Percentiles rank a stretch among this genome's conserved stretches.
Evolutionary conservation across 2,797 vertebrate genomes (phyloP).

Genomic region (Liparis tanakae): DNA sequence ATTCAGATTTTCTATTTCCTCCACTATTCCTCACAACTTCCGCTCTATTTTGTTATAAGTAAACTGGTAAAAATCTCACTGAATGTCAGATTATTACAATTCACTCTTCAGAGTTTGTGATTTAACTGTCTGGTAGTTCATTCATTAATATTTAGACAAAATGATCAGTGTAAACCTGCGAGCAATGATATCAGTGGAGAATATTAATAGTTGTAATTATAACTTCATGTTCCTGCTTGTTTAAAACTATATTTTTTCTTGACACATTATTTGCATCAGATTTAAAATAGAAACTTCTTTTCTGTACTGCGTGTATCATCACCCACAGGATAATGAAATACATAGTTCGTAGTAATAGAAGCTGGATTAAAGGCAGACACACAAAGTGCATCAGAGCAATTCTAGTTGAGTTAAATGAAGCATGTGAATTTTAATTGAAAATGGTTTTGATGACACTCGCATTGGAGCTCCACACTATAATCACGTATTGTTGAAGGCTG

Average conservation of each 20-base stretch:
- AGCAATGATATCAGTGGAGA: background rate
- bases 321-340: background rate
- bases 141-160: background rate
- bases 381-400: conserved; percentile 31
- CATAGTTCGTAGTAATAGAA: background rate
- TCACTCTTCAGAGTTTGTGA: background rate
- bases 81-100: too few relatives aligned
- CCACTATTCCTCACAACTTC: too few relatives aligned
- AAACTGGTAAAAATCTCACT: too few relatives aligned
- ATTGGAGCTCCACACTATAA: conserved; percentile 10
- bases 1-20: too few relatives aligned
- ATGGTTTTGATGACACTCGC: conserved; percentile 42
- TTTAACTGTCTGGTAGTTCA: background rate
- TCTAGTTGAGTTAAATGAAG: conserved; percentile 64
- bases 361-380: conserved; percentile 1
- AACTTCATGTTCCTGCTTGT: background rate
- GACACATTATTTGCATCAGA: background rate
- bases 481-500: conserved; percentile 19
- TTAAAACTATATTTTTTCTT: background rate
- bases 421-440: conserved; percentile 76
- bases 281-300: background rate
- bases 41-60: too few relatives aligned
- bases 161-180: background rate
- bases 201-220: background rate
- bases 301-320: background rate